Base-by-base conservation (phyloP, 2,888 invertebrate species). In the Drosophila cognata region DNA sequence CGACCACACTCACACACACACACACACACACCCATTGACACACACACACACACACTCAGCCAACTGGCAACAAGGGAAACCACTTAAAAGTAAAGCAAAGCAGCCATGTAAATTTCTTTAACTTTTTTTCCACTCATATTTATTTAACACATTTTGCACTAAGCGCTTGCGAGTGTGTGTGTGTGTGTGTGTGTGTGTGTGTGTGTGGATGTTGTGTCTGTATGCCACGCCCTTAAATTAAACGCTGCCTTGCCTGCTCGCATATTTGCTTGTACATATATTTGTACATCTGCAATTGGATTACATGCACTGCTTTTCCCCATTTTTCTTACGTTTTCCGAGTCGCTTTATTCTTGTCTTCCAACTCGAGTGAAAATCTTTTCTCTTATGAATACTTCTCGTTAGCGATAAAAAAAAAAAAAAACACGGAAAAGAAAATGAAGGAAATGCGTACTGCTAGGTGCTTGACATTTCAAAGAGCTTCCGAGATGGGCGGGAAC, bases 11-110 rank as follows among this genome's bases (percentile, higher is more conserved):
- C 65, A 64, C 69, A 71, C 51, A 65, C 43, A 35, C 43, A 64
- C 55, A 67, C 55, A 57, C 46, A 56, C 61, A 55, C 48, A 67
- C 21, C 21, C 21, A 21, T 21, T 21, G 21, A 21, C 53, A 48
- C 59, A 58, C 52, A 62, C 51, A 33, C 33, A 55, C 48, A 46
- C 43, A 63, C 53, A 51, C 43, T 35, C 33, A 72, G n/a, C 58
- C 63, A 68, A 60, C 56, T 65, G 64, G 73, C 84, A 86, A 82
- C 82, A 82, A 82, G 83, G 82, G 86, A 82, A 82, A 85, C 86
- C 82, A 82, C 82, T 82, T 85, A 82, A 83, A 82, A 85, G 80
- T 82, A 85, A 85, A 85, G 83, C 69, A 82, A 82, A 74, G 86
- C 77, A 82, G 62, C 79, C 76, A 85, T 82, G 82, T 85, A 82